A percentile compares a stretch with the other conserved stretches of the same genome.
Evolutionary conservation across 1,140 invertebrate genomes (phyloP).

Genomic region (Apolygus lucorum): DNA sequence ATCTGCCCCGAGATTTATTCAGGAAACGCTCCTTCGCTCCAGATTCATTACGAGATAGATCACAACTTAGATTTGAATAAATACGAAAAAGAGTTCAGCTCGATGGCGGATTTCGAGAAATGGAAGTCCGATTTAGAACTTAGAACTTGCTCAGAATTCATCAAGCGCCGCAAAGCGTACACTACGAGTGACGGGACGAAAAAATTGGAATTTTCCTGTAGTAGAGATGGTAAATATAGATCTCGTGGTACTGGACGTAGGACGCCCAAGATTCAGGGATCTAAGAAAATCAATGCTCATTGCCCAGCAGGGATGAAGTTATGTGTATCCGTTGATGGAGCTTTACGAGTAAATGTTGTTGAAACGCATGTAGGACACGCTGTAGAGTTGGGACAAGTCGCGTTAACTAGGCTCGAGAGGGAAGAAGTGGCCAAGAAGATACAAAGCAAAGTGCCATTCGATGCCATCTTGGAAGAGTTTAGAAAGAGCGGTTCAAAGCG

Average conservation of each 20-base stretch:
- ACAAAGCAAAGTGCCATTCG: too few relatives aligned
- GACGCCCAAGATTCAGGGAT: not conserved
- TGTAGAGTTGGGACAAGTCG: not conserved
- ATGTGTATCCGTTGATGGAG: not conserved
- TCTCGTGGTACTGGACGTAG: too few relatives aligned
- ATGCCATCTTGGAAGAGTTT: too few relatives aligned
- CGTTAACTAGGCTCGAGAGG: too few relatives aligned
- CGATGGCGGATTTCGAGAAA: not conserved
- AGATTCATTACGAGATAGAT: not conserved
- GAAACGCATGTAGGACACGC: not conserved
- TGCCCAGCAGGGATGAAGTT: not conserved
- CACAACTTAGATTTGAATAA: not conserved
- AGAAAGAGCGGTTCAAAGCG: too few relatives aligned
- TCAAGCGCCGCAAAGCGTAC: not conserved
- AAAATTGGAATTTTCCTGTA: not conserved
- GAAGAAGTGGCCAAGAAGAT: too few relatives aligned
- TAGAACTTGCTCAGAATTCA: not conserved
- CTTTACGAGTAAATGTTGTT: too few relatives aligned
- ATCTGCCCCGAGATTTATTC: too few relatives aligned
- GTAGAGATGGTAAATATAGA: not conserved
- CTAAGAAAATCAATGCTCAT: not conserved
- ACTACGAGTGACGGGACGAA: not conserved
- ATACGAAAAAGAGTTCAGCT: not conserved
- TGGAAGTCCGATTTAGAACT: not conserved
- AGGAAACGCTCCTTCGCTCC: too few relatives aligned